phyloP scores from a whole-genome alignment of 1,140 invertebrate species.

The Physella acuta region DNA sequence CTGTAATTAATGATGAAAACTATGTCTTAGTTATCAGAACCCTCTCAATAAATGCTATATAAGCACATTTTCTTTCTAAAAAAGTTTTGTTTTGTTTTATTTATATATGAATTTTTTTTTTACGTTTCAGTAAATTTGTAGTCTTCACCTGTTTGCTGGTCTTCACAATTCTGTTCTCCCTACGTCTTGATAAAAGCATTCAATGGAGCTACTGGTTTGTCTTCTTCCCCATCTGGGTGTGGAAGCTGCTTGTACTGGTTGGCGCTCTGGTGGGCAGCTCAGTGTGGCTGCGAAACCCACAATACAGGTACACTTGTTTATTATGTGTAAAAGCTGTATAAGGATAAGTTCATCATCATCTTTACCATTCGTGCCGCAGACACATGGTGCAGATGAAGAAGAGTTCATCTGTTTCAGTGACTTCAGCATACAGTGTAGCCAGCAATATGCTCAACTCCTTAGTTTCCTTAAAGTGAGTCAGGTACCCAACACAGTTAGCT shows the following conservation, averaged over 20 bases:
- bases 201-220: slow-evolving; percentile 93
- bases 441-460: too few species aligned
- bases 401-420: too few species aligned
- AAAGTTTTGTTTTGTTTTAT: too few species aligned
- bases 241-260: slow-evolving; percentile 87
- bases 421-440: too few species aligned
- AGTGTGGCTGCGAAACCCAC: slow-evolving; percentile 92
- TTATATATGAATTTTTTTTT: neutral
- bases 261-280: slow-evolving; percentile 88
- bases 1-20: too few species aligned
- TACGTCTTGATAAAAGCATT: slow-evolving; percentile 83
- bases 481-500: too few species aligned
- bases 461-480: too few species aligned
- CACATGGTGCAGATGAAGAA: too few species aligned
- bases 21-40: too few species aligned
- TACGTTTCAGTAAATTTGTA: slow-evolving; percentile 84
- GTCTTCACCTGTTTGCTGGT: slow-evolving; percentile 88
- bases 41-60: too few species aligned
- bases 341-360: neutral
- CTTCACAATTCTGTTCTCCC: slow-evolving; percentile 85
- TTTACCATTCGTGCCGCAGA: too few species aligned
- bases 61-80: too few species aligned
- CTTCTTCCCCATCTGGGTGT: slow-evolving; percentile 93
- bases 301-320: slow-evolving; percentile 85
- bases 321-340: neutral